These are phyloP conservation scores for Drosophila histrio DNA, from an alignment of 2,888 invertebrate genomes.

Conservation along the genomic window DNA sequence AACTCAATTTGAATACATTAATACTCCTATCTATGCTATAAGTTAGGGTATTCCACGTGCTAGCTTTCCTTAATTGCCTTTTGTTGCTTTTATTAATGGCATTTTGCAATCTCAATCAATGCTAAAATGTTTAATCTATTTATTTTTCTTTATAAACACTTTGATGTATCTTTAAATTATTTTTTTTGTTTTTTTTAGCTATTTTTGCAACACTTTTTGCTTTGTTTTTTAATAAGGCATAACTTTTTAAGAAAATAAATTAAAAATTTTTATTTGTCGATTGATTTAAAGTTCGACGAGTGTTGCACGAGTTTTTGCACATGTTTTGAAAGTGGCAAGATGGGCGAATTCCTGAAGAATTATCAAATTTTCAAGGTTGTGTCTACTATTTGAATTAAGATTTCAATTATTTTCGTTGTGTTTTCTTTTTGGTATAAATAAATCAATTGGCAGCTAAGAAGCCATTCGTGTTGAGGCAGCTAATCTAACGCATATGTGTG, in stretches of 20 bases:
- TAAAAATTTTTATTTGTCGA: slow-evolving; percentile 52
- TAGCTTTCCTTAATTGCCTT: background rate
- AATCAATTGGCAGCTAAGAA: slow-evolving; percentile 12
- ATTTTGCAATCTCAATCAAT: slow-evolving; percentile 16
- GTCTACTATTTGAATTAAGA: background rate
- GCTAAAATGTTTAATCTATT: slow-evolving; percentile 17
- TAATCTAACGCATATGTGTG: slow-evolving; percentile 23
- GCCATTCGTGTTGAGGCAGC: slow-evolving; percentile 16
- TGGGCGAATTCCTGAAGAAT: background rate
- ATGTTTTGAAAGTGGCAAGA: slow-evolving; percentile 34
- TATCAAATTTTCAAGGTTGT: slow-evolving; percentile 17
- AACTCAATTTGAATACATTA: too few relatives aligned
- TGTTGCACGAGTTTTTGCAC: slow-evolving; percentile 67
- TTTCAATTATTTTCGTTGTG: slow-evolving; percentile 5
- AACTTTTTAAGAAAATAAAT: slow-evolving; percentile 57
- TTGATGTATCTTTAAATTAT: slow-evolving; percentile 43
- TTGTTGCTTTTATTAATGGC: slow-evolving; percentile 1
- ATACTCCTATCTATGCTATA: too few relatives aligned
- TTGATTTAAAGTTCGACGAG: slow-evolving; percentile 62
- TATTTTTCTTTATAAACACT: slow-evolving; percentile 5
- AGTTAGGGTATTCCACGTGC: background rate
- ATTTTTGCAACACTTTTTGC: slow-evolving; percentile 11
- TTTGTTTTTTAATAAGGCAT: slow-evolving; percentile 39
- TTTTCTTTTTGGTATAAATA: slow-evolving; percentile 14
- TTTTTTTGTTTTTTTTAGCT: slow-evolving; percentile 29